Evolutionary conservation across 2,888 invertebrate species (phyloP), one percentile per base, ranked within the genome.

Genomic region (Tigriopus californicus): DNA sequence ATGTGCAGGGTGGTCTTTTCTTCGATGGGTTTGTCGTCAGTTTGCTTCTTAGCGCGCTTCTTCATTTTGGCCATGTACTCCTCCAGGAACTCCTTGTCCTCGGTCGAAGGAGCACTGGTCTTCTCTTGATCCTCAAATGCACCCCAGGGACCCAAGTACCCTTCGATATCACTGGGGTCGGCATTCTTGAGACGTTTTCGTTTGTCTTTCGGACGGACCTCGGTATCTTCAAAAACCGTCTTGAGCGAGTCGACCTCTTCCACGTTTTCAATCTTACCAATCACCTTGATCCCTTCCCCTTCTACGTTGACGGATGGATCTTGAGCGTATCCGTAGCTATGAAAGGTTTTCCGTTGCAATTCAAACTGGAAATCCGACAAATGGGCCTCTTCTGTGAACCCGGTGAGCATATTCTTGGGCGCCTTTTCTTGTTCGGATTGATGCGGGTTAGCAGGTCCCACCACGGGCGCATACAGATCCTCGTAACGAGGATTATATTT

Each of bases 141-240:
- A 60, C 91, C 97, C 98, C 98, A 99, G 0, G 98, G 98, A 0
- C 97, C 98, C 1, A 92, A 75, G 70, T 94, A 99, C 0, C 95
- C 95, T 47, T 85, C 89, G 22, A 98, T 77, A 73, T 99, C 97
- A 18, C 80, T 77, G 0, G 98, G 84, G 67, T 92, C 81, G 67
- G 85, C 82, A 73, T 98, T 98, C 70, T 81, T 83, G 60, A 80
- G 79, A 62, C 91, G 76, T 72, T 91, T 94, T 67, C 88, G 77
- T 65, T 81, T 83, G 67, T 84, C 87, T 1, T 82, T 72, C 0
- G 82, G 79, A 63, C 85, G 76, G 61, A 79, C 75, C 66, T 79
- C 77, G 61, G 85, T 80, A 6, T 67, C 79, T 71, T 98, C 97
- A 74, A 97, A 97, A 0, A 97, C 91, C 1, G 90, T 85, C 67